Base-by-base conservation (phyloP, 2,797 vertebrate genomes). In the Scolopax bukidnonensis region DNA sequence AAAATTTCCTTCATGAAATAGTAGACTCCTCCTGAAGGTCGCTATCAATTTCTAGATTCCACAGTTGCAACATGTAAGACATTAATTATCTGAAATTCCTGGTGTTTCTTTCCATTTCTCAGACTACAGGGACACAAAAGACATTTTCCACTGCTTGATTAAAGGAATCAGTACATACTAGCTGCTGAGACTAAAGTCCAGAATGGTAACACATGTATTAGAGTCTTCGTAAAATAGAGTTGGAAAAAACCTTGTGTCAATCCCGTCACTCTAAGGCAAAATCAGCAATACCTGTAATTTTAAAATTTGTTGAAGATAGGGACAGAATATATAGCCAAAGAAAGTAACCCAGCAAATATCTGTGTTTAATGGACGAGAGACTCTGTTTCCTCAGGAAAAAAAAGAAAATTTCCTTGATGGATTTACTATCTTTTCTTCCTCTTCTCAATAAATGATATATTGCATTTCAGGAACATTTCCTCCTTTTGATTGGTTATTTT, bases 401-500 rank as follows among this genome's bases (percentile, higher is more conserved):
- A 24, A 0, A 36, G 36, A 36, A 5, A 1, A 23, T 53, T 64
- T 73, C 33, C 23, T 48, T 80, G 17, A 32, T 63, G 14, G 33
- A 75, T 68, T 70, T 64, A 27, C 16, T 90, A 4, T 40, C 14
- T 77, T 16, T 8, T 61, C 18, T 70, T 84, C 20, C 61, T 84
- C 38, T 33, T 82, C 47, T 77, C 40, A 64, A 11, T 57, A 75
- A 68, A 53, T 53, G 64, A 12, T 65, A 93, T 90, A 90, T 75
- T 94, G 45, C 47, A 45, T 28, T 41, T 75, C 21, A 94, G 57
- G 69, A 96, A 78, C 59, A 59, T 84, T 88, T 96, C 86, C 27
- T 95, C 15, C 54, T 75, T 83, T 53, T 91, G 38, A 78, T 25
- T 92, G 15, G 21, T 23, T 91, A 32, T 86, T 95, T 96, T 92